A percentile compares a stretch with the other conserved stretches of the same genome.
Evolutionary conservation across 1,140 invertebrate genomes (phyloP).

Genomic region (Grapholita molesta): DNA sequence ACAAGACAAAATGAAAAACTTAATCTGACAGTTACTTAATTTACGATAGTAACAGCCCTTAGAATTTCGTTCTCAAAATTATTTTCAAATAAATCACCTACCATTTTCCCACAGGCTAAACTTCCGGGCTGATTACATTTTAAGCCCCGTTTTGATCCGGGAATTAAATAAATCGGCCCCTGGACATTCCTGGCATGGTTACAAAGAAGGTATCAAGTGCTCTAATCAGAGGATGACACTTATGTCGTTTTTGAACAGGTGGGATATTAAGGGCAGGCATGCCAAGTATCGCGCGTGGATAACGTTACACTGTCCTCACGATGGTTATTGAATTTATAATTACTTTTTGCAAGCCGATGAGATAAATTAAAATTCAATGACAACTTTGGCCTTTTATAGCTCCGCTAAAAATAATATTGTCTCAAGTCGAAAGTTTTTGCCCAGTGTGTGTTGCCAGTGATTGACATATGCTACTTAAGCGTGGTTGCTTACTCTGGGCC

Average conservation of each 20-base stretch:
- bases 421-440: too few relatives aligned
- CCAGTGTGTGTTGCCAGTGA: too few relatives aligned
- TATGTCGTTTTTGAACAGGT: neutral
- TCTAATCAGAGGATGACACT: neutral
- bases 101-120: neutral
- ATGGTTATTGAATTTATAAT: neutral
- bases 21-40: neutral
- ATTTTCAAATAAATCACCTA: neutral
- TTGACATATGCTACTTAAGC: too few relatives aligned
- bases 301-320: neutral
- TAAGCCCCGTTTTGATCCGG: conserved; percentile 1
- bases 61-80: neutral
- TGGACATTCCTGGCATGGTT: neutral
- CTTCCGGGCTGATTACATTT: conserved; percentile 8
- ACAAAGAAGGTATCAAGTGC: neutral
- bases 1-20: neutral
- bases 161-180: neutral
- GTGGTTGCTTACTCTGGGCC: too few relatives aligned
- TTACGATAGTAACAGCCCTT: neutral
- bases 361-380: neutral
- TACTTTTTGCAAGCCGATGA: neutral
- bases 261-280: neutral
- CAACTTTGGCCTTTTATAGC: too few relatives aligned
- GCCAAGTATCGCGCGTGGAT: neutral
- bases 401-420: too few relatives aligned